Evolutionary conservation across 1,140 invertebrate species (phyloP), one percentile per base, ranked within the genome.

Genomic region (Ruditapes philippinarum): DNA sequence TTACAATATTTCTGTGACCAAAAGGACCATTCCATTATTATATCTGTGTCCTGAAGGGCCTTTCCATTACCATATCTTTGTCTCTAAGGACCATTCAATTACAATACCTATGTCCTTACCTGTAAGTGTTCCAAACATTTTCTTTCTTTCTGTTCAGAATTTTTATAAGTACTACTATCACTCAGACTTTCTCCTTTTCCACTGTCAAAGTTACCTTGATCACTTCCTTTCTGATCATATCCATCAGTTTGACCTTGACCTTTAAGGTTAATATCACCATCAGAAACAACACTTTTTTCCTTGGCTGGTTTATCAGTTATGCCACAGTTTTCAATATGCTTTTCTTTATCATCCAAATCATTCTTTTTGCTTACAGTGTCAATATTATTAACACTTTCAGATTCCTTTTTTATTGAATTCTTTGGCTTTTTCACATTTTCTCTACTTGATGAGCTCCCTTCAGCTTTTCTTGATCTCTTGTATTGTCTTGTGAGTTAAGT

Each of bases 91-190:
- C n/a, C n/a, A n/a, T 45, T 45, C 42, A 5, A 45, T 45, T 45
- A 45, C 42, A 45, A 45, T 70, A 70, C 65, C 65, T 4, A n/a
- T n/a, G n/a, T n/a, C n/a, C n/a, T n/a, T n/a, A 70, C 65, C 65
- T 70, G 36, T 3, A 14, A 14, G 19, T 22, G 9, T 38, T 70
- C 65, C 1, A 70, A 17, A 2, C 7, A 4, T 40, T 36, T 36
- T 14, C 17, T 28, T 19, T 70, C 65, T 12, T 5, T 38, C 14
- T 70, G 65, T 38, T 38, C 25, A 70, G 65, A 70, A 28, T 62
- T 28, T 62, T 1, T n/a, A 28, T 0, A 62, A 4, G 57, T 28
- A 45, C 42, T 14, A 45, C 42, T n/a, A n/a, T n/a, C 51, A 11
- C 51, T 57, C 3, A 11, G n/a, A n/a, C 17, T 11, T 57, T 22